Percentiles rank a stretch among this genome's conserved stretches.
Conservation (phyloP, 2,797 vertebrate species). For the Clamator glandarius region DNA sequence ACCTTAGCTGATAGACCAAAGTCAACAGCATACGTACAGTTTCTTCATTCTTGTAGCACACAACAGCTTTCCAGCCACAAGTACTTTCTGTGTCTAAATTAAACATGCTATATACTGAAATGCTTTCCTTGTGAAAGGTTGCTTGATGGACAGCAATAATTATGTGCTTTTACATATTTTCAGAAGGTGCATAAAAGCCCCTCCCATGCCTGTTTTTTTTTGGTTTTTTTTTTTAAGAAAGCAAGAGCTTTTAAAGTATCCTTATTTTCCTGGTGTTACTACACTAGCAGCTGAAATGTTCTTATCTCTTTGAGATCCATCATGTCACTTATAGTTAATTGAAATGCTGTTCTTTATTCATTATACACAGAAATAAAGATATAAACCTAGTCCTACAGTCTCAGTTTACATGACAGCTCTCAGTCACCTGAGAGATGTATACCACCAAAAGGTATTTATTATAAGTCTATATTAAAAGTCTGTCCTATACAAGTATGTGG, state of each 20-base stretch:
- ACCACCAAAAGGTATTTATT: conserved; percentile 28
- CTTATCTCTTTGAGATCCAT: conserved; percentile 26
- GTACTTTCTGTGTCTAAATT: not conserved
- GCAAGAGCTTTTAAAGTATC: not conserved
- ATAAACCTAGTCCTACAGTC: not conserved
- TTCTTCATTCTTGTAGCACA: not conserved
- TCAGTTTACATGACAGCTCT: conserved; percentile 28
- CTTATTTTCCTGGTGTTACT: not conserved
- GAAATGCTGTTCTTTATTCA: conserved; percentile 2
- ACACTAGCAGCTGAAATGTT: not conserved
- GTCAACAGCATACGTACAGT: not conserved
- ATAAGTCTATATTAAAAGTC: conserved; percentile 50
- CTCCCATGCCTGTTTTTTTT: not conserved
- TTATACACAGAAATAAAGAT: conserved; percentile 18
- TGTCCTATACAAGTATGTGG: not conserved
- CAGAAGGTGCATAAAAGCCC: not conserved
- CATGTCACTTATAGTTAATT: conserved; percentile 4
- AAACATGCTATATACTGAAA: not conserved
- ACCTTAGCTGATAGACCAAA: not conserved
- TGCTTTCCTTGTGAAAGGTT: not conserved
- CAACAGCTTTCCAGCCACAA: not conserved
- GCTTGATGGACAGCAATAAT: not conserved
- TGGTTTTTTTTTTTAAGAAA: not conserved
- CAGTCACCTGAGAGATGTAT: conserved; percentile 31
- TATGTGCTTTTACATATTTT: not conserved